Conservation (phyloP, 2,113 vertebrate genomes). For the Anolis sagrei region DNA sequence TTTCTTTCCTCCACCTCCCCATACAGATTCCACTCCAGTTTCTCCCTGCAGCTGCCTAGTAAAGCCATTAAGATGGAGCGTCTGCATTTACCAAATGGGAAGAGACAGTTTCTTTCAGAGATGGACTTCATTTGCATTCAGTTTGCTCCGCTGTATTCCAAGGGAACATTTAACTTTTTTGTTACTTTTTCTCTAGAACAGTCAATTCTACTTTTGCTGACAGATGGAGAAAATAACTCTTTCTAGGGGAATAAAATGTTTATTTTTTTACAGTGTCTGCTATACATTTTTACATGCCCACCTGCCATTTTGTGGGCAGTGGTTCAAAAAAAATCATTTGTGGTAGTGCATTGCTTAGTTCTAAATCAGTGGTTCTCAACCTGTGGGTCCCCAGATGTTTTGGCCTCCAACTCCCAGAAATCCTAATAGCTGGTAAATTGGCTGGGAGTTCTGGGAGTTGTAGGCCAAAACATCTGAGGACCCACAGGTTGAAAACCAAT, state of each 20-base stretch:
- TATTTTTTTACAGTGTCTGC: not conserved
- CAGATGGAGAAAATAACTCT: conserved; percentile 1
- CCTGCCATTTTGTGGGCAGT: not conserved
- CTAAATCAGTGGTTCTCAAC: too few species aligned
- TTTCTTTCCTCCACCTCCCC: not conserved
- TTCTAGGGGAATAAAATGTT: not conserved
- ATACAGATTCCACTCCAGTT: not conserved
- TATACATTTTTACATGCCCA: conserved; percentile 1
- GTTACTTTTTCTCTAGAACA: not conserved
- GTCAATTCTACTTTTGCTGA: not conserved
- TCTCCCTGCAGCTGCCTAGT: not conserved
- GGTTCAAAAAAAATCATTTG: not conserved
- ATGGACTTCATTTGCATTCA: not conserved
- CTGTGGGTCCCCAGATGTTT: too few species aligned
- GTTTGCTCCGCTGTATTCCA: not conserved
- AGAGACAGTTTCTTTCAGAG: not conserved
- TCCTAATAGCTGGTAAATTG: too few species aligned
- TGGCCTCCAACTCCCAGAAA: too few species aligned
- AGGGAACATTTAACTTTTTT: conserved; percentile 3
- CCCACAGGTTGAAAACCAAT: too few species aligned
- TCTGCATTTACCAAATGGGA: conserved; percentile 1
- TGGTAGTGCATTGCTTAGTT: not conserved
- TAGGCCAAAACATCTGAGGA: too few species aligned
- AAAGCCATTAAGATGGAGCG: not conserved
- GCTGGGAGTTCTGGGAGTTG: too few species aligned